phyloP scores from a whole-genome alignment of 2,797 vertebrate genomes.

The Rhabdophis nuchalis region DNA sequence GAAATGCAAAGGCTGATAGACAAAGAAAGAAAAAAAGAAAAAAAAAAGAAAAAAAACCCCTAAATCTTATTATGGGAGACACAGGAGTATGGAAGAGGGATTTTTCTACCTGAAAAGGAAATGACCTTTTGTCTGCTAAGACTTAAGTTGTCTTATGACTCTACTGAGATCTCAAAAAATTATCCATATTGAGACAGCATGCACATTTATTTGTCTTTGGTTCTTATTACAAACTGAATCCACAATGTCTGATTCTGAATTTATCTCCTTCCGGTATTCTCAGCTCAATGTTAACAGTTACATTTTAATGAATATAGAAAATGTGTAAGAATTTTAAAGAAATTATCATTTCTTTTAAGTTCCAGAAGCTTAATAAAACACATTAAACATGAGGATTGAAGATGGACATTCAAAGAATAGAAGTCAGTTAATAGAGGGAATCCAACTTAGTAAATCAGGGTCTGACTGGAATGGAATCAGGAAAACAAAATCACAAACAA shows the following conservation, averaged over 20 bases:
- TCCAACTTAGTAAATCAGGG: background rate
- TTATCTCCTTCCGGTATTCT: background rate
- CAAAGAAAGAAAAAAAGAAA: too few species aligned
- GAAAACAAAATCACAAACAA: background rate
- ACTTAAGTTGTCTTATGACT: background rate
- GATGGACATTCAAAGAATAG: background rate
- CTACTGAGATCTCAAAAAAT: background rate
- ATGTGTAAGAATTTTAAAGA: background rate
- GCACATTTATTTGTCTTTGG: background rate
- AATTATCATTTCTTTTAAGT: background rate
- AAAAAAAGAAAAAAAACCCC: too few species aligned
- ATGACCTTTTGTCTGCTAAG: background rate
- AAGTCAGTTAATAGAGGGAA: background rate
- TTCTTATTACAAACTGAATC: background rate
- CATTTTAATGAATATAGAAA: background rate
- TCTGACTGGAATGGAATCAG: background rate
- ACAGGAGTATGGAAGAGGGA: background rate
- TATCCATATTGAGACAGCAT: background rate
- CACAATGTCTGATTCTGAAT: background rate
- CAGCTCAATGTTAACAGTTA: background rate
- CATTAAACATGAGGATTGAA: background rate
- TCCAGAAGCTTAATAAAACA: background rate
- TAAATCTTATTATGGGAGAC: background rate
- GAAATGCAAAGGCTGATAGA: background rate
- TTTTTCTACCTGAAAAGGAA: background rate